phyloP scores from a whole-genome alignment of 2,888 invertebrate genomes.

The Apodemia mormo region DNA sequence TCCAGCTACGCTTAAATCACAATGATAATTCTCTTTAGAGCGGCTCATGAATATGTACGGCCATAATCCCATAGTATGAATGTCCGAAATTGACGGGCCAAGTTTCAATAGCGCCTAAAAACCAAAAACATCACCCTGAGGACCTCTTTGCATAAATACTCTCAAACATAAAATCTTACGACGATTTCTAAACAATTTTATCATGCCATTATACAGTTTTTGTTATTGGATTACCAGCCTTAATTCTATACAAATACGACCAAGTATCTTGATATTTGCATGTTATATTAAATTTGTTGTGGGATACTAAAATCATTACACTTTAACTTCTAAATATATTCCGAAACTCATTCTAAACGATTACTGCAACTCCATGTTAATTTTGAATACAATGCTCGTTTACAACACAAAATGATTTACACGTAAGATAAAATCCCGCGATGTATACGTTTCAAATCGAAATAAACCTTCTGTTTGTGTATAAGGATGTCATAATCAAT shows the following conservation, averaged over 20 bases:
- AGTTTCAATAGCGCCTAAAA: constrained; percentile 72
- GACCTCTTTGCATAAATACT: constrained; percentile 76
- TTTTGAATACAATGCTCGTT: constrained; percentile 34
- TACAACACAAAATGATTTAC: not conserved
- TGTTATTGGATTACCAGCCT: constrained; percentile 38
- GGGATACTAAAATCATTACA: constrained; percentile 46
- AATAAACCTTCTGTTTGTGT: constrained; percentile 28
- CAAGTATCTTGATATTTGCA: not conserved
- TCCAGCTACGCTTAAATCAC: not conserved
- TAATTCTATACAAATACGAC: constrained; percentile 34
- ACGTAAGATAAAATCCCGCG: constrained; percentile 27
- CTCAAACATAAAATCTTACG: constrained; percentile 78
- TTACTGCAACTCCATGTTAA: not conserved
- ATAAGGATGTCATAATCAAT: constrained; percentile 67
- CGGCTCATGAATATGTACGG: constrained; percentile 55
- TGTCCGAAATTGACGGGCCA: constrained; percentile 53
- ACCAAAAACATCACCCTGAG: constrained; percentile 73
- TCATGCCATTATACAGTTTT: constrained; percentile 9
- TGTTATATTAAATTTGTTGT: constrained; percentile 40
- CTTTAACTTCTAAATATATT: constrained; percentile 33
- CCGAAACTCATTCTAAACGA: constrained; percentile 17
- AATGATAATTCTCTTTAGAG: constrained; percentile 18
- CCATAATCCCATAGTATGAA: constrained; percentile 28
- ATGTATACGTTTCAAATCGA: constrained; percentile 24
- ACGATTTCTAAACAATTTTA: constrained; percentile 52